Conservation (phyloP, 2,797 vertebrate genomes). For the Natrix natrix region DNA sequence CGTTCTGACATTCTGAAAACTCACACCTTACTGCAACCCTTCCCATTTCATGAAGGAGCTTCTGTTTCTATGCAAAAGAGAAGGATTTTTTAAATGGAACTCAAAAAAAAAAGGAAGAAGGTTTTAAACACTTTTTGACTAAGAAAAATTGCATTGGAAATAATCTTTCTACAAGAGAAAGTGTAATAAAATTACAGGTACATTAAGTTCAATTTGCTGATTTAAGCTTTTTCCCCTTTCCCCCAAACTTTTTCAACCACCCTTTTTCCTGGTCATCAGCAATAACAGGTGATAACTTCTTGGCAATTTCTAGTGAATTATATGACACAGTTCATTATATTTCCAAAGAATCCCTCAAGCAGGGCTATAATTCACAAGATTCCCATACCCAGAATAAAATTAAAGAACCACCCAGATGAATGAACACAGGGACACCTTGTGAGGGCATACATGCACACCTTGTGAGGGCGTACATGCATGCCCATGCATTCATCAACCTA, state of each 20-base stretch:
- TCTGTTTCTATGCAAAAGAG: not conserved
- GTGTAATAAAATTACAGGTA: conserved; percentile 61
- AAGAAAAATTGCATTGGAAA: conserved; percentile 37
- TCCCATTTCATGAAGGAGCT: not conserved
- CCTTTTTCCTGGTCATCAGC: conserved; percentile 54
- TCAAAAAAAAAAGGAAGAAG: conserved; percentile 38
- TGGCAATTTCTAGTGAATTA: conserved; percentile 63
- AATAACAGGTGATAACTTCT: conserved; percentile 66
- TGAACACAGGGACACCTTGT: not conserved
- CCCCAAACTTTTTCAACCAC: conserved; percentile 4
- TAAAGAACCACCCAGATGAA: not conserved
- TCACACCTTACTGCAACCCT: not conserved
- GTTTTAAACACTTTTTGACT: conserved; percentile 54
- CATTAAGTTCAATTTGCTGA: conserved; percentile 68
- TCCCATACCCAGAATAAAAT: not conserved
- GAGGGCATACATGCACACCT: not conserved
- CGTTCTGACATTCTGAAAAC: not conserved
- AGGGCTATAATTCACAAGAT: conserved; percentile 36
- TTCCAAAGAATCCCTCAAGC: conserved; percentile 48
- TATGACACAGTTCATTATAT: conserved; percentile 55
- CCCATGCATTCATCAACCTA: not conserved
- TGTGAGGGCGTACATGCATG: not conserved
- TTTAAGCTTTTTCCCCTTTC: conserved; percentile 25
- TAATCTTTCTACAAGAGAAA: conserved; percentile 61
- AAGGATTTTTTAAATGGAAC: conserved; percentile 1